Conservation (phyloP, 2,888 invertebrate genomes). For the Drosophila birchii region DNA sequence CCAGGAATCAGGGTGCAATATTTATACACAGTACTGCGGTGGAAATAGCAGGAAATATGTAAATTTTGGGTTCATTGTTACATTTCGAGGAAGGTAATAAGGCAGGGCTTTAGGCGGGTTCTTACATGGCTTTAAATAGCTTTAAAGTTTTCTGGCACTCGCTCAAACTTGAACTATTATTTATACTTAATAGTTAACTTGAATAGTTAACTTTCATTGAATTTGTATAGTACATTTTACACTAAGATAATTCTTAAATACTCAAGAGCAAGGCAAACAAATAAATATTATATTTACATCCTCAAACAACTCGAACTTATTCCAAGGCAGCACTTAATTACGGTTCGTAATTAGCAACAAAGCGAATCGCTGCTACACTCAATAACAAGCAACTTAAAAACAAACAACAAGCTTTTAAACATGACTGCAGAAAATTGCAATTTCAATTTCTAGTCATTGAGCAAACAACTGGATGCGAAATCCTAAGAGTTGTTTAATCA, state of each 20-base stretch:
- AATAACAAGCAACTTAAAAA: conserved; percentile 10
- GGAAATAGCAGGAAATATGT: not conserved
- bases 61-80: not conserved
- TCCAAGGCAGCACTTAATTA: conserved; percentile 1
- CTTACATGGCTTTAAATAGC: not conserved
- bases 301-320: not conserved
- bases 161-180: not conserved
- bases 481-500: not conserved
- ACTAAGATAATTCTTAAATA: not conserved
- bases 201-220: not conserved
- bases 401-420: conserved; percentile 8
- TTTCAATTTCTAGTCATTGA: conserved; percentile 1
- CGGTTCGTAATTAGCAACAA: conserved; percentile 18
- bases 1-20: conserved; percentile 9
- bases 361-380: conserved; percentile 2
- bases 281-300: not conserved
- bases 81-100: not conserved
- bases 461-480: not conserved
- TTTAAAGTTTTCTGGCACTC: not conserved
- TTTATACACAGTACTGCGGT: conserved; percentile 13
- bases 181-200: not conserved
- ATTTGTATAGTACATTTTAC: not conserved
- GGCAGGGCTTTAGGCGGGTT: not conserved
- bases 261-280: conserved; percentile 6
- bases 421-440: conserved; percentile 5